Conservation (phyloP, 2,888 invertebrate species). For the Graphium colonna region DNA sequence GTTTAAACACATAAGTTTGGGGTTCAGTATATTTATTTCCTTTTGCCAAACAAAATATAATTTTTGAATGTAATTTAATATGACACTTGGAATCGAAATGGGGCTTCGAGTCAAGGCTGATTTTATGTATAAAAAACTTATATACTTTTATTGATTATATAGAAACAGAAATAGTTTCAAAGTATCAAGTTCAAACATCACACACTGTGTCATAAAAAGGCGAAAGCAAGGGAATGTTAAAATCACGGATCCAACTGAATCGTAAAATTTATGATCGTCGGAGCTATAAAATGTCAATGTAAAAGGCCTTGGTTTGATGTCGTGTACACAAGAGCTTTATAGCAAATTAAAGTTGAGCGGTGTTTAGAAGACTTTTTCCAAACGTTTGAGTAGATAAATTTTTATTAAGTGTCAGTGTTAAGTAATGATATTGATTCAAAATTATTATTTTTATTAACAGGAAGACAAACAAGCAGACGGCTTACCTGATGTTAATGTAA, state of each 20-base stretch:
- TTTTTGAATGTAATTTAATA: neutral
- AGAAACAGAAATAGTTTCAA: neutral
- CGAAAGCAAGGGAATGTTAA: neutral
- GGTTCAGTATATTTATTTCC: no score
- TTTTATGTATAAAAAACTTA: neutral
- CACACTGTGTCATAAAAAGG: slow-evolving; percentile 5
- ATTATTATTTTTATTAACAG: no score
- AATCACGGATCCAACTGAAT: neutral
- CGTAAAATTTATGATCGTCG: slow-evolving; percentile 11
- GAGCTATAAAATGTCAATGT: neutral
- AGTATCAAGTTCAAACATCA: neutral
- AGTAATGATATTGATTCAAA: no score
- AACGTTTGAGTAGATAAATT: no score
- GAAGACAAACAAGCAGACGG: no score
- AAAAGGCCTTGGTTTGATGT: neutral
- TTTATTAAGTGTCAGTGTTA: no score
- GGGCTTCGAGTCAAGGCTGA: neutral
- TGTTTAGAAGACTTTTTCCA: neutral
- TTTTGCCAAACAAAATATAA: no score
- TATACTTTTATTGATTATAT: neutral
- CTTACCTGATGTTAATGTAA: no score
- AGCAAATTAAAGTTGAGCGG: neutral
- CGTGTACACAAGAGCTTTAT: neutral
- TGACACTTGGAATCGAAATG: neutral
- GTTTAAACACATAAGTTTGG: no score